phyloP scores from a whole-genome alignment of 92 coral and sea anemone genomes.

The Hydrozoanthus gracilis region DNA sequence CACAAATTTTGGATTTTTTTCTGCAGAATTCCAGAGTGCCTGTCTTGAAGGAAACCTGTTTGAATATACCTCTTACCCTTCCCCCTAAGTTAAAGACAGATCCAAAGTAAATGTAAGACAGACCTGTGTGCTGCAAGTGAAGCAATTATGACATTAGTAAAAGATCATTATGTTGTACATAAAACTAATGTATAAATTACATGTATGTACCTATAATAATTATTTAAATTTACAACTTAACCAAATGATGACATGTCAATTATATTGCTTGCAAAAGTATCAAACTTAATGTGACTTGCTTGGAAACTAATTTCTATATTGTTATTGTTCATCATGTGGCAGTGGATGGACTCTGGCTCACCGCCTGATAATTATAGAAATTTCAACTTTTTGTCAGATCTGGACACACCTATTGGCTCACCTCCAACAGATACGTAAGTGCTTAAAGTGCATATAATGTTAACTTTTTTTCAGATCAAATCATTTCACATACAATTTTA shows the following conservation, averaged over 20 bases:
- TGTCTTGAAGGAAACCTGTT: not conserved
- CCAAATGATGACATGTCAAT: not conserved
- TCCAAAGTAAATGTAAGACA: too few species aligned
- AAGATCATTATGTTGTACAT: too few species aligned
- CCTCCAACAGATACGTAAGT: slow-evolving; percentile 77
- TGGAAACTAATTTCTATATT: not conserved
- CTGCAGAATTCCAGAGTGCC: too few species aligned
- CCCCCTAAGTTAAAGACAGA: too few species aligned
- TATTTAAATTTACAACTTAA: not conserved
- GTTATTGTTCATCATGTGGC: slow-evolving; percentile 5
- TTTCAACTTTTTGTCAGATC: slow-evolving; percentile 86
- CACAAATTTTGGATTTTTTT: too few species aligned
- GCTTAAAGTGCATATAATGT: not conserved
- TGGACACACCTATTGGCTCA: slow-evolving; percentile 96
- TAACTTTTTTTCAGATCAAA: not conserved
- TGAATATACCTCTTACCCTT: not conserved
- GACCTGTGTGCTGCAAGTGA: too few species aligned
- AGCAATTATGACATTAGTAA: too few species aligned
- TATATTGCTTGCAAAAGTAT: not conserved
- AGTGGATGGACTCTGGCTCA: slow-evolving; percentile 74
- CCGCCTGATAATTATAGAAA: slow-evolving; percentile 59
- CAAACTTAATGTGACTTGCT: not conserved
- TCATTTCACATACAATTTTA: not conserved
- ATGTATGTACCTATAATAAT: too few species aligned
- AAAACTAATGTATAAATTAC: too few species aligned